Evolutionary conservation across 2,113 vertebrate genomes (phyloP).

Genomic region (Raphicerus campestris): DNA sequence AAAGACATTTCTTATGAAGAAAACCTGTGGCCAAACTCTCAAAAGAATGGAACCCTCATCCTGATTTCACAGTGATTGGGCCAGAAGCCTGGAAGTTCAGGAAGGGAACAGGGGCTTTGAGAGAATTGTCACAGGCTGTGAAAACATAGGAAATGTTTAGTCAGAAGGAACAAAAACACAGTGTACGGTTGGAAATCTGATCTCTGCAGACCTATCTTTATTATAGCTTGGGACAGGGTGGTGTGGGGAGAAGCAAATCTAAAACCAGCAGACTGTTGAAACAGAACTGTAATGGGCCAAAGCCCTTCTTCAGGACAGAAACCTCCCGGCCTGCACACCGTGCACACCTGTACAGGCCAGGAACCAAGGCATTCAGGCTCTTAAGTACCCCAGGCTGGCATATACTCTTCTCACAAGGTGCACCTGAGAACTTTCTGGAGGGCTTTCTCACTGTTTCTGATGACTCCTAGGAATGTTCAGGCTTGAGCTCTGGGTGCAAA

Average conservation of each 20-base stretch:
- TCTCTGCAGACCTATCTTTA: constrained; percentile 19
- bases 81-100: neutral
- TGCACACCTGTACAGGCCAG: neutral
- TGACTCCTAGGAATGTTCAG: neutral
- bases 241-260: neutral
- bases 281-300: neutral
- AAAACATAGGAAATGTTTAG: neutral
- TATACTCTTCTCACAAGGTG: constrained; percentile 9
- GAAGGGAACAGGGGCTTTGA: neutral
- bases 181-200: constrained; percentile 39
- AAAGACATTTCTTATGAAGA: neutral
- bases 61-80: neutral
- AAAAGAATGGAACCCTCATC: neutral
- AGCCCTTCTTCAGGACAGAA: neutral
- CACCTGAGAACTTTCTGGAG: neutral
- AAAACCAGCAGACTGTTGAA: constrained; percentile 13
- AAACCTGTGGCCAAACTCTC: neutral
- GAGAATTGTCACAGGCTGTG: neutral
- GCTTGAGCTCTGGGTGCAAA: neutral
- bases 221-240: neutral
- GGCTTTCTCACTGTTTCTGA: neutral
- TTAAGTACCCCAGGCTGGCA: neutral
- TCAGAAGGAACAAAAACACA: constrained; percentile 34
- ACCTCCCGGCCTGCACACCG: neutral
- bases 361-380: neutral